Base-by-base conservation (phyloP, 2,113 vertebrate species). In the Circaetus gallicus region DNA sequence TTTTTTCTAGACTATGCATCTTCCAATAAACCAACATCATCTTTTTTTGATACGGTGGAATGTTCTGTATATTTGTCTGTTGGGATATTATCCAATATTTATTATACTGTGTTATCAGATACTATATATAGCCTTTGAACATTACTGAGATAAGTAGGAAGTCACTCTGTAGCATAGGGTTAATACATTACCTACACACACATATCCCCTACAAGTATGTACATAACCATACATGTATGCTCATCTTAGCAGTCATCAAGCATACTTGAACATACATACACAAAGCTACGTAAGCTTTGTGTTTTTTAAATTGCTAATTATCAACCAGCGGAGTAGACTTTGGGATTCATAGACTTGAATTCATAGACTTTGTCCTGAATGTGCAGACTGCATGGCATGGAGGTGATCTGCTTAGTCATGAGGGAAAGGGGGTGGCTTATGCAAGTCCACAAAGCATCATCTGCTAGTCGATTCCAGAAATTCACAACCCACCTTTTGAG, bases 401-500 rank as follows among this genome's bases (percentile, higher is more conserved):
- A 94, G 89, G 90, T 79, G 92, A 82, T 82, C 76, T 95, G 96
- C 97, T 98, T 98, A 96, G 93, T 97, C 96, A 97, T n/a, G 81
- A 73, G 58, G 82, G 76, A 85, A 85, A 74, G 58, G 58, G 65
- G 91, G 78, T 95, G 91, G 86, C 52, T 82, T 67, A 25, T 78
- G 71, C 84, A 90, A 95, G 89, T 90, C 81, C 93, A 82, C 74
- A 81, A 40, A 97, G 83, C 66, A 92, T 86, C 82, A 92, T 21
- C 91, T 94, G 73, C 62, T 13, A 56, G 38, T 43, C 28, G 53
- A 69, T 53, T 94, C 88, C 94, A 90, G 83, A 86, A 93, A 90
- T 49, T 88, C 70, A 29, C 70, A 55, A 16, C 40, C 18, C 0
- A 2, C 34, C 40, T 95, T 91, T 92, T 82, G 74, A 93, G 67